Evolutionary conservation across 1,140 invertebrate species (phyloP).

Genomic region (Drosophila paulistorum): DNA sequence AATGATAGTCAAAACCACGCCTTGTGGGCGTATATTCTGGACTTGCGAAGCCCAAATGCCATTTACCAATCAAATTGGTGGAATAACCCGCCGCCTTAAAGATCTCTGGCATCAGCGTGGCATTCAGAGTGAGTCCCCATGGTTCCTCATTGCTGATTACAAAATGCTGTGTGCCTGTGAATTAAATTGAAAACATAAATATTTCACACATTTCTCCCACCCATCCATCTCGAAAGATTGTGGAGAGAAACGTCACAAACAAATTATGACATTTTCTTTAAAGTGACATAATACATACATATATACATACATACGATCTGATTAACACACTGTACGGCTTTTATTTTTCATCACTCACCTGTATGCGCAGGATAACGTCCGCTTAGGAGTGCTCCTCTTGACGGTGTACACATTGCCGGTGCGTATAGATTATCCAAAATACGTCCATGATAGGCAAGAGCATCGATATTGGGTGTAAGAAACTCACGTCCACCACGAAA

Average conservation of each 20-base stretch:
- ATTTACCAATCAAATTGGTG: constrained; percentile 95
- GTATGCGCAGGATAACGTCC: constrained; percentile 93
- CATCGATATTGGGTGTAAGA: constrained; percentile 93
- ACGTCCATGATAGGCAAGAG: constrained; percentile 90
- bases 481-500: constrained; percentile 94
- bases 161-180: constrained; percentile 89
- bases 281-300: too few relatives aligned
- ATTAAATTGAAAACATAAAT: not conserved
- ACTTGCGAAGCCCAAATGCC: constrained; percentile 91
- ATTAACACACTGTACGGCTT: not conserved
- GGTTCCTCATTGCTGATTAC: constrained; percentile 90
- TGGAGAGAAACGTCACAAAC: too few relatives aligned
- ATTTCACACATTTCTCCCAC: too few relatives aligned
- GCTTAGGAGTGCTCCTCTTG: constrained; percentile 90
- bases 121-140: constrained; percentile 88
- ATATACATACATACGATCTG: not conserved
- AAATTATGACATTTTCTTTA: too few relatives aligned
- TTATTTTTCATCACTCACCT: constrained; percentile 83
- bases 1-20: constrained; percentile 93
- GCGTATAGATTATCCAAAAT: constrained; percentile 91
- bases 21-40: constrained; percentile 90
- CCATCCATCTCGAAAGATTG: too few relatives aligned
- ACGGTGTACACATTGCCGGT: constrained; percentile 90
- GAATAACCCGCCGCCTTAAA: constrained; percentile 90
- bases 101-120: constrained; percentile 90